A percentile compares a stretch with the other conserved stretches of the same genome.
phyloP scores from a whole-genome alignment of 2,113 vertebrate genomes.

The Chloebia gouldiae region DNA sequence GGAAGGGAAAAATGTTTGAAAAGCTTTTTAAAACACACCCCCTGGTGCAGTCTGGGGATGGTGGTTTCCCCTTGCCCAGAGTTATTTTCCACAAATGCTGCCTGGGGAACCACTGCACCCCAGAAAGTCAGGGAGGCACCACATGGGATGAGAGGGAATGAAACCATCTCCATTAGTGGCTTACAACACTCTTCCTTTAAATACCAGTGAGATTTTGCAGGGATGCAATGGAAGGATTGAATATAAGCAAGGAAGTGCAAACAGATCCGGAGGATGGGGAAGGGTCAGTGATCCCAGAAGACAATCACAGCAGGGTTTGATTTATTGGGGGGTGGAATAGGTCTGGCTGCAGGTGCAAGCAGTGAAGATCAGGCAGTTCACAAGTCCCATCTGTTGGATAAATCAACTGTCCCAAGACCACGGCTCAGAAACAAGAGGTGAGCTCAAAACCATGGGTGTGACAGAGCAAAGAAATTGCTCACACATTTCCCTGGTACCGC shows the following conservation, averaged over 20 bases:
- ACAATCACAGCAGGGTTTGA: neutral
- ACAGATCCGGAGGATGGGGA: neutral
- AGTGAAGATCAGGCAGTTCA: neutral
- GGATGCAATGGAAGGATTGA: neutral
- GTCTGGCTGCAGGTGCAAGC: neutral
- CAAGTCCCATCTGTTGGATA: neutral
- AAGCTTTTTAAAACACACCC: neutral
- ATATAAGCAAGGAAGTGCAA: slow-evolving; percentile 7
- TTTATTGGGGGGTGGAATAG: neutral
- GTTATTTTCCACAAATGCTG: neutral
- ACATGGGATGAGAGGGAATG: neutral
- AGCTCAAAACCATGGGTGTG: neutral
- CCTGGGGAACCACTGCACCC: neutral
- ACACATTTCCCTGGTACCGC: rapidly evolving
- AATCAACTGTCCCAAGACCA: neutral
- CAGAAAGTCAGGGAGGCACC: neutral
- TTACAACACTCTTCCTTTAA: neutral
- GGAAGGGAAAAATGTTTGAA: neutral
- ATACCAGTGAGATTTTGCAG: neutral
- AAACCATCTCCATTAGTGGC: neutral
- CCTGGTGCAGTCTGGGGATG: neutral
- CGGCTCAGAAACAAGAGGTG: neutral
- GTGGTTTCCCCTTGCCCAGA: neutral
- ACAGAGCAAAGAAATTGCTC: neutral
- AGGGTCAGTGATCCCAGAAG: neutral